Percentiles rank a stretch among this genome's conserved stretches.
These are phyloP conservation scores for Auanema sp. DNA, from an alignment of 2,888 invertebrate species.

Conservation along the genomic window DNA sequence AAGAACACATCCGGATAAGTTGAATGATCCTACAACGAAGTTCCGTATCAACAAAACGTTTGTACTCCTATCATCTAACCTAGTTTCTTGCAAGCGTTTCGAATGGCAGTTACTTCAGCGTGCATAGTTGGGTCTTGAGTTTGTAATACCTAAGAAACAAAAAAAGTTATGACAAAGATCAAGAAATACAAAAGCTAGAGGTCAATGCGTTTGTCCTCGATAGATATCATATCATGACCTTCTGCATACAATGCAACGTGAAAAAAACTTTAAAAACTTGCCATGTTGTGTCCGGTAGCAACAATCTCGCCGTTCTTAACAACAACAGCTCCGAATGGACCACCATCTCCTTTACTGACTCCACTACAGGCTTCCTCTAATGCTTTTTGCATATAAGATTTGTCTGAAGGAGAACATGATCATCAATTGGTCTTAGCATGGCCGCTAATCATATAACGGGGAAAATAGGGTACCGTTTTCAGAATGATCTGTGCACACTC, in stretches of 20 bases:
- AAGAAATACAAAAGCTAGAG: background rate
- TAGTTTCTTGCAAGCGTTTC: conserved; percentile 51
- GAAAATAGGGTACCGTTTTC: too few species aligned
- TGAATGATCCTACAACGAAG: conserved; percentile 26
- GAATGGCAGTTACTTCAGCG: conserved; percentile 60
- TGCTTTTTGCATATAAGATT: conserved; percentile 49
- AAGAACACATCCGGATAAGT: conserved; percentile 50
- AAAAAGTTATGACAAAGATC: background rate
- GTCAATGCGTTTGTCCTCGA: background rate
- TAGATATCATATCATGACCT: conserved; percentile 1
- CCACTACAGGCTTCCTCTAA: conserved; percentile 54
- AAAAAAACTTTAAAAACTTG: conserved; percentile 20
- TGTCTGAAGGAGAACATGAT: conserved; percentile 14
- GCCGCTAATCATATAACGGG: too few species aligned
- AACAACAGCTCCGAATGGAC: conserved; percentile 61
- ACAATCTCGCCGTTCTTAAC: conserved; percentile 54
- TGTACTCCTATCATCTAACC: conserved; percentile 11
- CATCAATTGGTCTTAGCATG: too few species aligned
- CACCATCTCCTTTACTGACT: conserved; percentile 52
- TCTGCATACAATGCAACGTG: background rate
- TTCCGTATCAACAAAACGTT: background rate
- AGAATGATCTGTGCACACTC: too few species aligned
- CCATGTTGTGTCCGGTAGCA: conserved; percentile 58
- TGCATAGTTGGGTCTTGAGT: conserved; percentile 60
- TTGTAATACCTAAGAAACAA: conserved; percentile 33